phyloP scores from a whole-genome alignment of 1,140 invertebrate genomes.

The Sminthurides bifidus region DNA sequence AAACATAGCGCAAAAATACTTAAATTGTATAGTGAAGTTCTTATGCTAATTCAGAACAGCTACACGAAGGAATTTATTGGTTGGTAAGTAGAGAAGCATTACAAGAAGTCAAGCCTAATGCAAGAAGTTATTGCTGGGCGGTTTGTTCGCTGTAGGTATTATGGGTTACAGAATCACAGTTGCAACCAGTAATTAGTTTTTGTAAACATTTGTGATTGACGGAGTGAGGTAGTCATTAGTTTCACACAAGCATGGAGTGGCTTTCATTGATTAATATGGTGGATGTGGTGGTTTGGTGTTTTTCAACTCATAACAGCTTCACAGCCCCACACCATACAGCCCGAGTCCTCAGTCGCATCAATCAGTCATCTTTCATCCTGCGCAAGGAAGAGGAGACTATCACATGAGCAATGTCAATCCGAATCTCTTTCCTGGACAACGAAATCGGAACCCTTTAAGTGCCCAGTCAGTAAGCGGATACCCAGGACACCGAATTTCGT shows the following conservation, averaged over 20 bases:
- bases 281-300: constrained; percentile 20
- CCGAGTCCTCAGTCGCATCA: constrained; percentile 25
- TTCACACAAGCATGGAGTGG: background rate
- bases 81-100: background rate
- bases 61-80: background rate
- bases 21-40: background rate
- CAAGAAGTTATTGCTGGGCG: background rate
- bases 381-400: background rate
- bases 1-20: background rate
- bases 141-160: background rate
- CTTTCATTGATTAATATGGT: background rate
- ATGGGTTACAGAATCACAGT: no score
- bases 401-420: background rate
- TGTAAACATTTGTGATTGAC: background rate
- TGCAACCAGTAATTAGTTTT: no score
- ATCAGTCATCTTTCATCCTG: constrained; percentile 26
- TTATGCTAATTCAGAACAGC: background rate
- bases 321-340: constrained; percentile 29
- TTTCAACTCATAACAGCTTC: constrained; percentile 30
- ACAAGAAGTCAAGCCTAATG: background rate
- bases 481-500: constrained; percentile 13
- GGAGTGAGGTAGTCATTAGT: background rate
- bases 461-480: constrained; percentile 11
- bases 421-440: constrained; percentile 1
- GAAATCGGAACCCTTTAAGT: constrained; percentile 28